Percentiles rank a stretch among this genome's conserved stretches.
Conservation (phyloP, 2,888 invertebrate genomes). For the Nineta flava region DNA sequence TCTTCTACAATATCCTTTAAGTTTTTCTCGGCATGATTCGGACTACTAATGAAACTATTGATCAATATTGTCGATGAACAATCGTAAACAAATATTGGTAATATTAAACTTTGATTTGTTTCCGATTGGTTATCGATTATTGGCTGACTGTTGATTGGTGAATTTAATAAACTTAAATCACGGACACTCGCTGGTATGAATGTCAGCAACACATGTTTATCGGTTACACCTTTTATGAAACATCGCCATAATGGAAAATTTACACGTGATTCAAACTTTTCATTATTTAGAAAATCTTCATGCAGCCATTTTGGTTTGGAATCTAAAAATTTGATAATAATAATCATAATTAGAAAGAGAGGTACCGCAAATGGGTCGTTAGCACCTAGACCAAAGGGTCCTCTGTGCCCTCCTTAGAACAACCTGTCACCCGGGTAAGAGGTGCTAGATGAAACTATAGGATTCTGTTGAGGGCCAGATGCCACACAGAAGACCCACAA, state of each 20-base stretch:
- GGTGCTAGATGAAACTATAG: no score
- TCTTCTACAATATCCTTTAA: conserved; percentile 34
- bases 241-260: conserved; percentile 40
- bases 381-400: no score
- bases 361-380: no score
- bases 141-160: conserved; percentile 1
- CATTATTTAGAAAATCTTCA: conserved; percentile 8
- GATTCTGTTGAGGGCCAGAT: no score
- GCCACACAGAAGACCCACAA: no score
- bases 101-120: conserved; percentile 13
- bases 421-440: no score
- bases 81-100: conserved; percentile 53
- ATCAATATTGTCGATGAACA: conserved; percentile 42
- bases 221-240: conserved; percentile 44
- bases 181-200: conserved; percentile 45
- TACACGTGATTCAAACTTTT: not conserved
- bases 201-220: conserved; percentile 45
- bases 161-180: conserved; percentile 24
- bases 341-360: no score
- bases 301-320: conserved; percentile 2
- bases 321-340: not conserved
- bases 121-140: not conserved
- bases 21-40: conserved; percentile 16
- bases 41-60: conserved; percentile 28
- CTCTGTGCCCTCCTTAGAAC: no score